Evolutionary conservation across 2,113 vertebrate species (phyloP).

Genomic region (Mormoops blainvillei): DNA sequence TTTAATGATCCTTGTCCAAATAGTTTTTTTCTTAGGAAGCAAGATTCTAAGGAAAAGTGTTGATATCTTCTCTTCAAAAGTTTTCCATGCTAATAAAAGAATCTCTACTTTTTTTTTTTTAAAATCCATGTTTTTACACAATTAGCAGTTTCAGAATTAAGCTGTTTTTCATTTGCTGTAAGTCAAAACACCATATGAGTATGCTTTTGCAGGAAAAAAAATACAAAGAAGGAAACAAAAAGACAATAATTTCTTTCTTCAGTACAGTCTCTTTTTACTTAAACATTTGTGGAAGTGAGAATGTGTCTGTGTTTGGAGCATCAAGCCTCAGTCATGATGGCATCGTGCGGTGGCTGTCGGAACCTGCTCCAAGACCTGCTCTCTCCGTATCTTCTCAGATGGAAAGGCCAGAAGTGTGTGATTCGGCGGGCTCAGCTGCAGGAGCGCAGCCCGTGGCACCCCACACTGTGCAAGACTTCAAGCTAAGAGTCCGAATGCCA

Average conservation of each 20-base stretch:
- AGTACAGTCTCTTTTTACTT: constrained; percentile 73
- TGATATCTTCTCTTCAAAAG: constrained; percentile 21
- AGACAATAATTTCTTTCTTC: constrained; percentile 58
- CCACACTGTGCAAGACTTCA: constrained; percentile 51
- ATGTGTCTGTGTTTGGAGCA: constrained; percentile 77
- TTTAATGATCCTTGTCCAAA: constrained; percentile 42
- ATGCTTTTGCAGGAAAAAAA: constrained; percentile 46
- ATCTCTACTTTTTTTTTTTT: constrained; percentile 51
- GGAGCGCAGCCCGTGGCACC: constrained; percentile 67
- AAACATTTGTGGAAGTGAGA: constrained; percentile 80
- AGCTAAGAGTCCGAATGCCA: constrained; percentile 33
- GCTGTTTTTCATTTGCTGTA: constrained; percentile 73
- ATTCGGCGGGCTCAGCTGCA: constrained; percentile 74
- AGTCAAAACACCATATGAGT: constrained; percentile 69
- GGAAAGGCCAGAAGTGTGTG: constrained; percentile 75
- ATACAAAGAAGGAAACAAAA: constrained; percentile 54
- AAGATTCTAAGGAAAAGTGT: not conserved
- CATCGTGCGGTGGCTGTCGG: constrained; percentile 72
- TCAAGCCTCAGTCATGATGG: constrained; percentile 73
- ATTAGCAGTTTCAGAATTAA: constrained; percentile 70
- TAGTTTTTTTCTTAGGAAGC: constrained; percentile 25
- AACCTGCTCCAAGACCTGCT: constrained; percentile 80
- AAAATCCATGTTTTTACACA: constrained; percentile 54
- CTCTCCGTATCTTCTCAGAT: constrained; percentile 80
- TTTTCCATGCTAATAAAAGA: constrained; percentile 37